Conservation (phyloP, 2,888 invertebrate genomes). For the Mesorhabditis belari region DNA sequence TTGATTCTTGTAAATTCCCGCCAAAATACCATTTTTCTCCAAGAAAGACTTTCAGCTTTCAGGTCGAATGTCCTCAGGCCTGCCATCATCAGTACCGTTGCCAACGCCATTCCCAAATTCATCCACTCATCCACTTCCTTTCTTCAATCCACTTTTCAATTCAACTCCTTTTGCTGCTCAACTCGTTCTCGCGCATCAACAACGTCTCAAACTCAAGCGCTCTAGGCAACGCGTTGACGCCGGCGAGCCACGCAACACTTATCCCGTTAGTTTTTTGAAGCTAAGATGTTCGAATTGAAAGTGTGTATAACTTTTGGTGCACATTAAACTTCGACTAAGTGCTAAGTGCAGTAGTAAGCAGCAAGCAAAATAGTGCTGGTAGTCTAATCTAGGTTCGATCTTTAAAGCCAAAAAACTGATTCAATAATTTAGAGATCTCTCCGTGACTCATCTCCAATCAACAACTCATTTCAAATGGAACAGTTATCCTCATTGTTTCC, state of each 20-base stretch:
- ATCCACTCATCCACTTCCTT: not conserved
- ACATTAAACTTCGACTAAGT: too few species aligned
- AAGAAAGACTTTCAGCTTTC: not conserved
- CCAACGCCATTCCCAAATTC: not conserved
- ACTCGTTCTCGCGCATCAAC: too few species aligned
- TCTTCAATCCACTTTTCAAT: not conserved
- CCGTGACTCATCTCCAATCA: too few species aligned
- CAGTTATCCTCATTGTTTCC: not conserved
- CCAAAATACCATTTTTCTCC: too few species aligned
- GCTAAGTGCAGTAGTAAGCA: too few species aligned
- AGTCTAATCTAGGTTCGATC: too few species aligned
- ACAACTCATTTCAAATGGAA: too few species aligned
- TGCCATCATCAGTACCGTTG: not conserved
- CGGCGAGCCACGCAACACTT: conserved; percentile 82
- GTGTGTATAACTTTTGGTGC: not conserved
- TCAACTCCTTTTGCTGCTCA: not conserved
- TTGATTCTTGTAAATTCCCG: too few species aligned
- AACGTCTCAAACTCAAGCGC: conserved; percentile 67
- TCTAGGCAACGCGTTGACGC: conserved; percentile 92
- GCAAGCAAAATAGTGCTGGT: too few species aligned
- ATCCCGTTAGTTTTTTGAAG: conserved; percentile 58
- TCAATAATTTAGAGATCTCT: too few species aligned
- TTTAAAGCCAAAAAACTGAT: too few species aligned
- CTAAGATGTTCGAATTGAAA: not conserved
- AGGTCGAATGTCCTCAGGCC: not conserved